Base-by-base conservation (phyloP, 2,888 invertebrate species). In the Meghimatium bilineatum region DNA sequence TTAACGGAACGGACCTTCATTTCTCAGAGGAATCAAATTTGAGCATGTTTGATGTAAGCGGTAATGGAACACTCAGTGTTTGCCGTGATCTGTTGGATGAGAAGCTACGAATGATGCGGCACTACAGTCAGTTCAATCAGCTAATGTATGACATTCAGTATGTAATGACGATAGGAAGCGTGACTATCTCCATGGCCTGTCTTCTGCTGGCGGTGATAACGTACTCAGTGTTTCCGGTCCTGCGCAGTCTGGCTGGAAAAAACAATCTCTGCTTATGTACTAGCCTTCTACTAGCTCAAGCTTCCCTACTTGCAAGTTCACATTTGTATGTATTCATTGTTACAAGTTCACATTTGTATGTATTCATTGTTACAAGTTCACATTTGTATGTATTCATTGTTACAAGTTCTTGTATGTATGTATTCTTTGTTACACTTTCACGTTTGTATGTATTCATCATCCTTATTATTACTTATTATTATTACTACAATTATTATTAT, bases 151-250 rank as follows among this genome's bases (percentile, higher is more conserved):
- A 1, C 26, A 20, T 32, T 1, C 74, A 74, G 74, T 80, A 79
- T 49, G 8, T 74, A 20, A 20, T 80, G 36, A 80, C 80, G 3
- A 14, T 84, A 2, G 49, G n/a, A 23, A 80, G 83, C 26, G 10
- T 80, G 52, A 32, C 49, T 36, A 26, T 75, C 20, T 84, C 83
- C 26, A 34, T 84, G 49, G 1, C 74, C n/a, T 79, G 83, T 29
- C 79, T 84, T 5, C n/a, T 75, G 10, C 26, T 72, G 29, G 75
- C 83, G 2, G 14, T 84, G 12, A 38, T 74, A 20, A 80, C 83
- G 17, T 84, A 84, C 36, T n/a, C 29, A 38, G 14, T 34, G 63
- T 80, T 84, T n/a, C 52, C 66, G 6, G 20, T 34, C 3, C 52
- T 84, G 10, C 52, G 83, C 10, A 80, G 29, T 49, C 26, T 36